Conservation (phyloP, 2,797 vertebrate species). For the Taeniopygia guttata region DNA sequence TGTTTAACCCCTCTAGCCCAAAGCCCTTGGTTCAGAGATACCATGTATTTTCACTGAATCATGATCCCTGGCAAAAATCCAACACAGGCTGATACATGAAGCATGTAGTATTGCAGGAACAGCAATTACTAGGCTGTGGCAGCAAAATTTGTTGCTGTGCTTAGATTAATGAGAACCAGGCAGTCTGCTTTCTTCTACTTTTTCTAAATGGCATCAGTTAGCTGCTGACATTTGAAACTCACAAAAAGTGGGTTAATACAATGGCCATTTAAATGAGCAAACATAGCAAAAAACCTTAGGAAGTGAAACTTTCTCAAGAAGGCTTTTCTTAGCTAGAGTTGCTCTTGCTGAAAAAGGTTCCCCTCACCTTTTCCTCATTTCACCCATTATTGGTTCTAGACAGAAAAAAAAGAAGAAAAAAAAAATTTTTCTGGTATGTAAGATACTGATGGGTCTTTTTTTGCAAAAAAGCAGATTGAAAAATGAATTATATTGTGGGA, state of each 20-base stretch:
- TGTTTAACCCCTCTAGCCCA: background rate
- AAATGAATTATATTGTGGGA: background rate
- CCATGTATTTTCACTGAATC: background rate
- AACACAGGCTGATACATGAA: background rate
- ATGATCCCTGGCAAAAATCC: background rate
- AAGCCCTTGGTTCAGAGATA: background rate
- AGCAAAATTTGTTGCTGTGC: background rate
- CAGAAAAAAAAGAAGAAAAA: background rate
- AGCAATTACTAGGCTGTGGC: background rate
- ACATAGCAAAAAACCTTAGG: conserved; percentile 46
- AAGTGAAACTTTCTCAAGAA: conserved; percentile 68
- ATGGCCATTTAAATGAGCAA: conserved; percentile 54
- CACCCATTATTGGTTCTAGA: background rate
- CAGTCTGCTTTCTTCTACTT: background rate
- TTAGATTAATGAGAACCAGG: background rate
- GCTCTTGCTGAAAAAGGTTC: background rate
- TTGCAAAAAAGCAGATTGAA: background rate
- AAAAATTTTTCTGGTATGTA: background rate
- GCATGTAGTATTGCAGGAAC: background rate
- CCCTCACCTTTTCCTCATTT: conserved; percentile 3
- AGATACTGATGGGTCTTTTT: background rate
- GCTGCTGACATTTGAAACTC: conserved; percentile 31
- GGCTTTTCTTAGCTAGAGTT: conserved; percentile 8
- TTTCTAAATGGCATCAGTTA: background rate
- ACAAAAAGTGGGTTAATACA: conserved; percentile 35